Base-by-base conservation (phyloP, 2,113 vertebrate species). In the Gnathonemus longibarbis region DNA sequence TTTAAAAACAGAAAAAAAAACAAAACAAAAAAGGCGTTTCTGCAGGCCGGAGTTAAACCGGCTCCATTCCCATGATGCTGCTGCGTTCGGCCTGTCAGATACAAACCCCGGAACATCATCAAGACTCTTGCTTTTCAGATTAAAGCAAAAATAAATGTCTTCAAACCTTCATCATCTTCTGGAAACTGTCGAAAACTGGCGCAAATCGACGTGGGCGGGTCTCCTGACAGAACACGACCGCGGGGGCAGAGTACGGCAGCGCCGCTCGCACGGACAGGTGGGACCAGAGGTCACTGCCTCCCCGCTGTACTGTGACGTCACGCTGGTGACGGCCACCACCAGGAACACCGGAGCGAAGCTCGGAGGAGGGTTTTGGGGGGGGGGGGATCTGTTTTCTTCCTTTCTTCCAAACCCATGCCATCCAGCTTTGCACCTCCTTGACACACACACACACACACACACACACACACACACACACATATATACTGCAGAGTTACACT, bases 31-130 rank as follows among this genome's bases (percentile, higher is more conserved):
- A 31, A 39, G 3, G 31, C 11, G 31, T 3, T 74, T 35, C 27
- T 89, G 49, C 91, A 91, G 91, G 92, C 92, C 84, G 27, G 9
- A 0, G 90, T 92, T 89, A 10, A 90, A 91, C 93, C 91, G 42
- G 45, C 58, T 89, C 90, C 46, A 77, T 80, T 88, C 91, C 89
- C 90, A 66, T 31, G 93, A 92, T 91, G 77, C 87, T 46, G 91
- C 50, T 88, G 92, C 91, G 89, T 91, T 93, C 93, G 88, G 70
- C 84, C 48, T 19, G 56, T 27, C 52, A 21, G 45, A 58, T 10
- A 10, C 80, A 62, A 42, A 27, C 10, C 31, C 24, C 0, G 49
- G 49, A 31, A 19, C 21, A 89, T 45, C 52, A 84, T n/a, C 83
- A n/a, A 80, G 13, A 39, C 46, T 88, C 46, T 88, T 88, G 45